Evolutionary conservation across 2,113 vertebrate genomes (phyloP).

Genomic region (Tachysurus fulvidraco): DNA sequence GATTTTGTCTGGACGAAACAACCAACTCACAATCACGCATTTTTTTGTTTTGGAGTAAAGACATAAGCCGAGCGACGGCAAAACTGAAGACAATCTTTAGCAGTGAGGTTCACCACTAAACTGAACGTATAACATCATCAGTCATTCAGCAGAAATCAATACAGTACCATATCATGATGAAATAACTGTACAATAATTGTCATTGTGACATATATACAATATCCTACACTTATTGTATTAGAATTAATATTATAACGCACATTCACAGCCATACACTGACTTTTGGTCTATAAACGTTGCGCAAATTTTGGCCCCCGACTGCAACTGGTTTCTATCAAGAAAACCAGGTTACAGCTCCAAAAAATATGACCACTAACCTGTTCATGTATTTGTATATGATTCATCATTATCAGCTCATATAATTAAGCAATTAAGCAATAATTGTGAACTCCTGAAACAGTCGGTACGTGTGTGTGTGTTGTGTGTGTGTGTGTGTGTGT

Average conservation of each 20-base stretch:
- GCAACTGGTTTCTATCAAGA: background rate
- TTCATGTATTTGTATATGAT: background rate
- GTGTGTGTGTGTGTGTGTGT: background rate
- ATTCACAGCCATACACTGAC: background rate
- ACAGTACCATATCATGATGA: background rate
- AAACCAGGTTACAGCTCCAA: background rate
- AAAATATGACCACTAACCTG: background rate
- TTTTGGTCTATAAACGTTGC: background rate
- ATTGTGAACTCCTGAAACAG: background rate
- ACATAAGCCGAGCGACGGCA: background rate
- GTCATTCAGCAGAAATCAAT: background rate
- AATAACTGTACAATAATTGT: background rate
- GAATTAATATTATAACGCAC: background rate
- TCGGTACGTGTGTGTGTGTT: background rate
- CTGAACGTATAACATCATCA: background rate
- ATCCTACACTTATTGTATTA: too few species aligned
- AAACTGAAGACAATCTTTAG: background rate
- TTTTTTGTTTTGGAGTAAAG: background rate
- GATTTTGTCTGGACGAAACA: conserved; percentile 23
- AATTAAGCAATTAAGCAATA: background rate
- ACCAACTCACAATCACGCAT: background rate
- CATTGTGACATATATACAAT: background rate
- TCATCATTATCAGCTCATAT: background rate
- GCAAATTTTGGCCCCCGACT: background rate
- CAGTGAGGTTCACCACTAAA: background rate